A percentile compares a stretch with the other conserved stretches of the same genome.
Conservation (phyloP, 2,888 invertebrate genomes). For the Apantesis nais region DNA sequence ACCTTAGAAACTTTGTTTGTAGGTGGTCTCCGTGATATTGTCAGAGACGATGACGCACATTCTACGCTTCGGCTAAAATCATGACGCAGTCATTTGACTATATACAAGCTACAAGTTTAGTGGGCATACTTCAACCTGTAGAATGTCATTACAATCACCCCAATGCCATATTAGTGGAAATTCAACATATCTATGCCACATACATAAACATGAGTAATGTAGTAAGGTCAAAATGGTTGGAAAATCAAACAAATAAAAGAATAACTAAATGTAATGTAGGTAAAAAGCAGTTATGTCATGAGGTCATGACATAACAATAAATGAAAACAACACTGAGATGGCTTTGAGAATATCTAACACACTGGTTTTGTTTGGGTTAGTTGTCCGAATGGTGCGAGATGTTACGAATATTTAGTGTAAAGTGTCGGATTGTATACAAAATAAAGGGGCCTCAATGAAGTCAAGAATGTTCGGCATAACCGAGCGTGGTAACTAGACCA, state of each 20-base stretch:
- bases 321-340: not conserved
- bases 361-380: not conserved
- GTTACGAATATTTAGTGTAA: conserved; percentile 39
- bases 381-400: conserved; percentile 43
- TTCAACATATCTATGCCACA: conserved; percentile 21
- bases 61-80: conserved; percentile 29
- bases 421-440: conserved; percentile 37
- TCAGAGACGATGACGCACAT: conserved; percentile 34
- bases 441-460: conserved; percentile 21
- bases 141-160: conserved; percentile 31
- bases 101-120: conserved; percentile 15
- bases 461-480: conserved; percentile 28
- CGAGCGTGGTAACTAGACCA: conserved; percentile 39
- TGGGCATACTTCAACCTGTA: conserved; percentile 19
- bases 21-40: conserved; percentile 36
- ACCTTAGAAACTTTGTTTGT: conserved; percentile 38
- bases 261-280: not conserved
- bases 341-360: not conserved
- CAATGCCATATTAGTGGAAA: conserved; percentile 34
- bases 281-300: not conserved
- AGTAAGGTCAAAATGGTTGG: conserved; percentile 15
- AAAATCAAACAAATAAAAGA: conserved; percentile 1
- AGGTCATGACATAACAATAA: conserved; percentile 11
- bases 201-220: conserved; percentile 28
- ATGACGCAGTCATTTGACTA: conserved; percentile 34